Evolutionary conservation across 2,888 invertebrate genomes (phyloP).

Genomic region (Aleiodes testaceus): DNA sequence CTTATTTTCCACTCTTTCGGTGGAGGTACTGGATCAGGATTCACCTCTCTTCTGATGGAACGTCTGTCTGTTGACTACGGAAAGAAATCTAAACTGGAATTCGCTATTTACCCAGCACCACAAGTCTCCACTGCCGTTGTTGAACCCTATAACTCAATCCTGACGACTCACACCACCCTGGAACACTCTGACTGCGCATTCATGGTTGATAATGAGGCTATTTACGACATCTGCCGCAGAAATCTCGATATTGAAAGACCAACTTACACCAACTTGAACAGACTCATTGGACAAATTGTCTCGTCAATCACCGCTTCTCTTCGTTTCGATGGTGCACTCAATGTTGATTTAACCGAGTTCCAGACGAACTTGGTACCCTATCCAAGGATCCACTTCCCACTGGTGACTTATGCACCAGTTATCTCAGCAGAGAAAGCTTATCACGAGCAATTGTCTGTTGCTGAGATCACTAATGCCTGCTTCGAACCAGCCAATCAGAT

Average conservation of each 20-base stretch:
- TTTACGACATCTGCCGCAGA: conserved; percentile 75
- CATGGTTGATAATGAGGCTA: conserved; percentile 75
- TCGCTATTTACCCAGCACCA: conserved; percentile 80
- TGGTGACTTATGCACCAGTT: conserved; percentile 64
- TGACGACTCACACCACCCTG: conserved; percentile 91
- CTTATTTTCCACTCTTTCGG: conserved; percentile 80
- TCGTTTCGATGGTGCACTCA: conserved; percentile 40
- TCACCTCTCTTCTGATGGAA: conserved; percentile 80
- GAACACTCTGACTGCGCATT: conserved; percentile 79
- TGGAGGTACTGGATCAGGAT: conserved; percentile 79
- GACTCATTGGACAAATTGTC: conserved; percentile 41
- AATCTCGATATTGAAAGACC: conserved; percentile 41
- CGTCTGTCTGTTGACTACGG: conserved; percentile 80
- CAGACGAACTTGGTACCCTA: conserved; percentile 42
- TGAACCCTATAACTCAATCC: conserved; percentile 93
- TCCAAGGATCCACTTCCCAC: conserved; percentile 78
- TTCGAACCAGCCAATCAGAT: conserved; percentile 80
- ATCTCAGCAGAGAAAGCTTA: conserved; percentile 58
- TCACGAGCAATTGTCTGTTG: conserved; percentile 76
- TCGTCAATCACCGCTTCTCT: conserved; percentile 42
- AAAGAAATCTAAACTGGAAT: conserved; percentile 79
- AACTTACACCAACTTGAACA: conserved; percentile 41
- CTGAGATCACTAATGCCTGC: conserved; percentile 78
- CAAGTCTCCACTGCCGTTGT: conserved; percentile 87
- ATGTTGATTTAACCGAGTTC: conserved; percentile 43